Evolutionary conservation across 2,888 invertebrate genomes (phyloP).

Genomic region (Sminthurides aquaticus): DNA sequence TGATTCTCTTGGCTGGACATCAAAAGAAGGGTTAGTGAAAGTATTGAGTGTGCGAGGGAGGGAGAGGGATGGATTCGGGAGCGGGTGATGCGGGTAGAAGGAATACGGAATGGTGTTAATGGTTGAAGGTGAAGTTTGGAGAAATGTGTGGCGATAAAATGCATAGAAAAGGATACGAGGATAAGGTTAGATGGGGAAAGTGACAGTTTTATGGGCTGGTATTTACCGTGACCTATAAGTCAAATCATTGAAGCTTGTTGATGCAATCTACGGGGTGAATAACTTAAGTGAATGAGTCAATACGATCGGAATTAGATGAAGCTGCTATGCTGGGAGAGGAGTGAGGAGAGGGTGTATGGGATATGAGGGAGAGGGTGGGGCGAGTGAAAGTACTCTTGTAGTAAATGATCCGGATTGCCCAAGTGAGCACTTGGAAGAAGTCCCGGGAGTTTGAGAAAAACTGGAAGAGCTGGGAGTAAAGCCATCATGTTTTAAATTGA

Average conservation of each 20-base stretch:
- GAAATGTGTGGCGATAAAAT: neutral
- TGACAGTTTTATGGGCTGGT: constrained; percentile 18
- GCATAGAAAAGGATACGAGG: neutral
- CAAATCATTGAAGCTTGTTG: constrained; percentile 2
- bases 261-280: neutral
- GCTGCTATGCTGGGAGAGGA: too few relatives aligned
- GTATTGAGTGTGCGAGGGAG: neutral
- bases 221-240: constrained; percentile 17
- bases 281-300: neutral
- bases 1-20: neutral
- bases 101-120: neutral
- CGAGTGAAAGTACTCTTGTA: too few relatives aligned
- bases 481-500: neutral
- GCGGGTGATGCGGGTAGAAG: too few relatives aligned
- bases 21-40: neutral
- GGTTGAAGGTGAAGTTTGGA: neutral
- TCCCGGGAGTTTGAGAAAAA: too few relatives aligned
- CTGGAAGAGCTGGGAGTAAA: neutral
- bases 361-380: too few relatives aligned
- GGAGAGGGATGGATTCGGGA: neutral
- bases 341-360: too few relatives aligned
- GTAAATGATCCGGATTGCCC: too few relatives aligned
- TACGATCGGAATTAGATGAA: neutral
- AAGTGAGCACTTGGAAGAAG: too few relatives aligned
- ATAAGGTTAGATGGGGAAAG: neutral